Percentiles rank a stretch among this genome's conserved stretches.
phyloP scores from a whole-genome alignment of 2,797 vertebrate species.

The Threskiornis aethiopicus region DNA sequence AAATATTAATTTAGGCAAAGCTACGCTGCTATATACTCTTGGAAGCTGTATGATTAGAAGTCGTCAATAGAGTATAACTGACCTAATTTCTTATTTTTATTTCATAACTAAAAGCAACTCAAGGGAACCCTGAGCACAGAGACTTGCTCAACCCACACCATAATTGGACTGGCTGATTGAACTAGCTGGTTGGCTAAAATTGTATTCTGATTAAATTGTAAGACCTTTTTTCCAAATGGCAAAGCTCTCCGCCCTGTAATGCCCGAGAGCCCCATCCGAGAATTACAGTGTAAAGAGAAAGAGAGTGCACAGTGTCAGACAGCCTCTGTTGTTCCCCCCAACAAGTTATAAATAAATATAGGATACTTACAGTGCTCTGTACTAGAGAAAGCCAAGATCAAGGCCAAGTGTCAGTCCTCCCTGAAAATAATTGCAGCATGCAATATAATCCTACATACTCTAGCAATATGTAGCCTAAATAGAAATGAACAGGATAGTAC shows the following conservation, averaged over 20 bases:
- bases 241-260: slow-evolving; percentile 7
- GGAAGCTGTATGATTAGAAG: not conserved
- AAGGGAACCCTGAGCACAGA: slow-evolving; percentile 17
- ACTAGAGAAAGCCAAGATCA: slow-evolving; percentile 49
- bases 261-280: not conserved
- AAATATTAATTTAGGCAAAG: slow-evolving; percentile 25
- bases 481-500: slow-evolving; percentile 4
- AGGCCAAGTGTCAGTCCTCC: slow-evolving; percentile 54
- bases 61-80: slow-evolving; percentile 6
- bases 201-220: slow-evolving; percentile 29
- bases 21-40: not conserved
- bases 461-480: slow-evolving; percentile 26
- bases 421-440: slow-evolving; percentile 52
- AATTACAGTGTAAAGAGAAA: slow-evolving; percentile 8
- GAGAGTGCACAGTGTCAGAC: not conserved
- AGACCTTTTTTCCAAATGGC: slow-evolving; percentile 31
- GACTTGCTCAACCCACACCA: slow-evolving; percentile 21
- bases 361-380: slow-evolving; percentile 10
- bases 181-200: slow-evolving; percentile 23
- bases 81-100: slow-evolving; percentile 47
- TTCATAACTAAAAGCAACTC: slow-evolving; percentile 48
- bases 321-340: not conserved
- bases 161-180: slow-evolving; percentile 33
- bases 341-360: slow-evolving; percentile 61
- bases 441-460: slow-evolving; percentile 31